Percentiles rank a stretch among this genome's conserved stretches.
Evolutionary conservation across 2,888 invertebrate species (phyloP).

Genomic region (Trissolcus brochymenae): DNA sequence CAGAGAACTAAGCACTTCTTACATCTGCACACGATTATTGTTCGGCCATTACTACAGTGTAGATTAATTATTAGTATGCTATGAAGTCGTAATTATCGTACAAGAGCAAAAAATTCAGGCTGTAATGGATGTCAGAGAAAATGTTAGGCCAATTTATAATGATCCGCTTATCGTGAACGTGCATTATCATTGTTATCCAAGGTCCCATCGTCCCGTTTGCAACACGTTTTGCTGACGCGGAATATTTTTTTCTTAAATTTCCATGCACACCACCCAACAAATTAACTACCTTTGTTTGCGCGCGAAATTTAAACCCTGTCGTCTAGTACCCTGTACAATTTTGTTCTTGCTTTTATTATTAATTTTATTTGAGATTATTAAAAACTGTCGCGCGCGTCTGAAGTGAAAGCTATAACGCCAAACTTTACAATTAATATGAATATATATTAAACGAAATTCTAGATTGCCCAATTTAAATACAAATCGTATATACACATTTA

Average conservation of each 20-base stretch:
- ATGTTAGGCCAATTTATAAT: slow-evolving; percentile 69
- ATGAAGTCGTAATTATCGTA: slow-evolving; percentile 71
- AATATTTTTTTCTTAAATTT: slow-evolving; percentile 37
- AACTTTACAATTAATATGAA: slow-evolving; percentile 44
- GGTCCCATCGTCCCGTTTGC: slow-evolving; percentile 64
- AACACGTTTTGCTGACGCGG: slow-evolving; percentile 51
- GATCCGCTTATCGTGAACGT: slow-evolving; percentile 64
- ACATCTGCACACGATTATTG: slow-evolving; percentile 69
- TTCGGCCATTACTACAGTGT: slow-evolving; percentile 73
- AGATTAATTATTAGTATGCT: slow-evolving; percentile 74
- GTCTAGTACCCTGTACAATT: neutral
- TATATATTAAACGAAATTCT: slow-evolving; percentile 30
- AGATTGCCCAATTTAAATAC: slow-evolving; percentile 34
- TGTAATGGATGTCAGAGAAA: slow-evolving; percentile 73
- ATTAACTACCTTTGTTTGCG: slow-evolving; percentile 29
- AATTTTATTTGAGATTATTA: too few relatives aligned
- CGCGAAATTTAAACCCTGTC: slow-evolving; percentile 4
- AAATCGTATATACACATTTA: slow-evolving; percentile 31
- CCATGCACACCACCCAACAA: slow-evolving; percentile 13
- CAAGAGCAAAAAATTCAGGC: slow-evolving; percentile 70
- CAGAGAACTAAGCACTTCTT: slow-evolving; percentile 72
- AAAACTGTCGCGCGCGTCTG: neutral
- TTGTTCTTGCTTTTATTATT: too few relatives aligned
- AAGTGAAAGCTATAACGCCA: slow-evolving; percentile 13
- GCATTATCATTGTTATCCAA: slow-evolving; percentile 70